phyloP scores from a whole-genome alignment of 2,888 invertebrate genomes.

The Erpobdella octoculata region DNA sequence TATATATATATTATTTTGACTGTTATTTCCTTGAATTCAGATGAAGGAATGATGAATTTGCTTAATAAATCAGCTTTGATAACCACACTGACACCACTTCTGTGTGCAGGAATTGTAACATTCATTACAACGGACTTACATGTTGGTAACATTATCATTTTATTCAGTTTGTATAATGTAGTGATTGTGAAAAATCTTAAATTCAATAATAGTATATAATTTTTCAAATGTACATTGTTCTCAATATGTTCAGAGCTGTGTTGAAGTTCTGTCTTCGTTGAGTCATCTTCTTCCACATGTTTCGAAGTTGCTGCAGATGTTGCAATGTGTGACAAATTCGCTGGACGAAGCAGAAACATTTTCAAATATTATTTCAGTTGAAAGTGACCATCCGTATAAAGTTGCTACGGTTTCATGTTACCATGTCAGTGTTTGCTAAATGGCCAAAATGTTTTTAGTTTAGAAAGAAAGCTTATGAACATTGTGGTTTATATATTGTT shows the following conservation, averaged over 20 bases:
- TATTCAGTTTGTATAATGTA: too few relatives aligned
- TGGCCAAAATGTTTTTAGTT: not conserved
- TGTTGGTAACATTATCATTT: not conserved
- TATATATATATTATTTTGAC: not conserved
- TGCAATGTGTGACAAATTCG: not conserved
- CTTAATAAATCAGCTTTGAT: not conserved
- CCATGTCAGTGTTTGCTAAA: slow-evolving; percentile 56
- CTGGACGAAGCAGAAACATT: slow-evolving; percentile 55
- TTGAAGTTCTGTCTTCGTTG: slow-evolving; percentile 14
- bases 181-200: too few relatives aligned
- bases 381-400: slow-evolving; percentile 93
- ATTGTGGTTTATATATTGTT: not conserved
- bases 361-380: slow-evolving; percentile 56
- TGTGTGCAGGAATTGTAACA: not conserved
- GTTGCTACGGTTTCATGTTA: slow-evolving; percentile 65
- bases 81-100: not conserved
- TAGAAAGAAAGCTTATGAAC: not conserved
- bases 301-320: not conserved
- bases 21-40: not conserved
- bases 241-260: slow-evolving; percentile 11
- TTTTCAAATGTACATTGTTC: not conserved
- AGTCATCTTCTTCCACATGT: not conserved
- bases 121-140: not conserved
- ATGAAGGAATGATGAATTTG: not conserved
- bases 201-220: not conserved